Base-by-base conservation (phyloP, 2,113 vertebrate genomes). In the Bubalus kerabau region DNA sequence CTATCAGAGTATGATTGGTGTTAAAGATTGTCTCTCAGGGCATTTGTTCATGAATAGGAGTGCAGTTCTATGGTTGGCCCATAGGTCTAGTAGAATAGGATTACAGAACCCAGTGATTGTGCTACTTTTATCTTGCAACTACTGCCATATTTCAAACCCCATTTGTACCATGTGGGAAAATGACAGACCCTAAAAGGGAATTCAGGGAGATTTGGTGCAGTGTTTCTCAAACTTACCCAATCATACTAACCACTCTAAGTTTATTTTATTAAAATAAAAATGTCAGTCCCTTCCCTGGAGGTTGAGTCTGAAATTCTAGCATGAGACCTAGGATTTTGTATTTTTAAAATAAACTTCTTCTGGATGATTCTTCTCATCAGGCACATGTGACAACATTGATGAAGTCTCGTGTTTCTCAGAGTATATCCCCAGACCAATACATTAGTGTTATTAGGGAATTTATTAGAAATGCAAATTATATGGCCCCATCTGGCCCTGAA, bases 261-360 rank as follows among this genome's bases (percentile, higher is more conserved):
- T 74, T 80, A 40, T 85, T 83, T 74, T 80, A 32, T 85, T 78
- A 78, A 96, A 95, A 78, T 83, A 67, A 95, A 90, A 96, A 93
- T n/a, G 11, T 28, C 54, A 17, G 14, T 36, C 14, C 4, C 23
- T 94, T 87, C 40, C 36, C 81, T 50, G 19, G 57, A 89, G 24
- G 17, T 74, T 74, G 62, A 76, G 19, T 50, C 71, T 74, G 40
- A 90, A 92, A 64, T 3, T n/a, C 52, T 81, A 36, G 23, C 43
- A 57, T 15, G 32, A 36, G 46, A 43, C 15, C 36, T 48, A 83
- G 9, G 15, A 80, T 89, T 96, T 60, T 62, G 9, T 50, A n/a
- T 52, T 87, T 84, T 84, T 80, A 17, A 67, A 89, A 43, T 56
- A 59, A 85, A 2, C 67, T 95, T 36, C 48, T 84, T 4, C n/a